These are phyloP conservation scores for Diadumene lineata DNA, from an alignment of 92 coral and sea anemone species.

Conservation along the genomic window DNA sequence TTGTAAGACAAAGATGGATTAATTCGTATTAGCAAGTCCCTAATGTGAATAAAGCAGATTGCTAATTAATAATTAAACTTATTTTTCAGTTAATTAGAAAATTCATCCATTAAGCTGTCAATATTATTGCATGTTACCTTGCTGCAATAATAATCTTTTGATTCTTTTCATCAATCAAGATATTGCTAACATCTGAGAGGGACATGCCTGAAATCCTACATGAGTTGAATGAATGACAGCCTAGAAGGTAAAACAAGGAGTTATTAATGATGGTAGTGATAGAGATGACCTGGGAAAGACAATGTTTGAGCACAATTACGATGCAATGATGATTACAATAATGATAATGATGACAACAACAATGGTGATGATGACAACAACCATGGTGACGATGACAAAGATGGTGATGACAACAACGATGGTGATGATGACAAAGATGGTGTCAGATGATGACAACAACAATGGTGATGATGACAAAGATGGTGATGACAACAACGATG, in stretches of 20 bases:
- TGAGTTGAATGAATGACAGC: slow-evolving; percentile 46
- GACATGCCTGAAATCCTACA: slow-evolving; percentile 2
- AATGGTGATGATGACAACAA: background rate
- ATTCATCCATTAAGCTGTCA: no score
- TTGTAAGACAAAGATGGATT: slow-evolving; percentile 27
- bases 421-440: no score
- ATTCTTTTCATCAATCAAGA: slow-evolving; percentile 50
- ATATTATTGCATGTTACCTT: slow-evolving; percentile 32
- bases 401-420: background rate
- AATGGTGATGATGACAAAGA: background rate
- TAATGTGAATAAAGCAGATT: slow-evolving; percentile 13
- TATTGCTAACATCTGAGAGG: slow-evolving; percentile 31
- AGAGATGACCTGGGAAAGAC: no score
- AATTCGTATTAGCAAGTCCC: slow-evolving; percentile 54
- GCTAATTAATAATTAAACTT: background rate
- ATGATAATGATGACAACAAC: background rate
- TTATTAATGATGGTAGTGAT: background rate
- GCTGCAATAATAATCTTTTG: slow-evolving; percentile 53
- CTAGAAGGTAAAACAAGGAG: slow-evolving; percentile 15
- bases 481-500: background rate
- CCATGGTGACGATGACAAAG: background rate
- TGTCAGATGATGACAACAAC: background rate
- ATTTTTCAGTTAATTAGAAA: background rate
- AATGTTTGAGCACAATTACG: no score
- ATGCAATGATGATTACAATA: background rate